These are phyloP conservation scores for Craniophora ligustri DNA, from an alignment of 2,888 invertebrate genomes.

Conservation along the genomic window DNA sequence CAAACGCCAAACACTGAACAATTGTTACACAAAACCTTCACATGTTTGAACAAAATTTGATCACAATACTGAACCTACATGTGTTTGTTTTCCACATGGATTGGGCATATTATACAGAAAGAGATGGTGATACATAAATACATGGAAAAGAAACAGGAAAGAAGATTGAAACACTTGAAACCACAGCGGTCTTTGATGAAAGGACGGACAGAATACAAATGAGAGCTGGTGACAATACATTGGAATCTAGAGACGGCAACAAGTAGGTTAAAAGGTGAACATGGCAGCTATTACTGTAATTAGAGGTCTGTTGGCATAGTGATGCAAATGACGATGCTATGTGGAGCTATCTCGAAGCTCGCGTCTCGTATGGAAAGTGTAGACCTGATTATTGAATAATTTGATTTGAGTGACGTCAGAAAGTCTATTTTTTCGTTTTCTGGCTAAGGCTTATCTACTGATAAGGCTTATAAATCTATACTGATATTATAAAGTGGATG, in stretches of 20 bases:
- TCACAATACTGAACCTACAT: constrained; percentile 71
- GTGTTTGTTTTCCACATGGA: constrained; percentile 73
- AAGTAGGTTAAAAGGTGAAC: constrained; percentile 87
- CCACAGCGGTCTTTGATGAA: constrained; percentile 79
- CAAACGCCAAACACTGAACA: constrained; percentile 73
- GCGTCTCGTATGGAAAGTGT: constrained; percentile 22
- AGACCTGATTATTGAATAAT: constrained; percentile 23
- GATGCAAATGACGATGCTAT: constrained; percentile 72
- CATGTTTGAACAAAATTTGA: constrained; percentile 73
- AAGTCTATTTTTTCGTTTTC: not conserved
- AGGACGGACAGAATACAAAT: constrained; percentile 72
- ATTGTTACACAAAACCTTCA: constrained; percentile 63
- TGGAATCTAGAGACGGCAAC: constrained; percentile 78
- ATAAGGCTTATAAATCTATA: too few species aligned
- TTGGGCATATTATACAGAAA: constrained; percentile 73
- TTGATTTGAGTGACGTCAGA: constrained; percentile 14
- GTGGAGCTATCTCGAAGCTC: constrained; percentile 35
- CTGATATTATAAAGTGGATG: too few species aligned
- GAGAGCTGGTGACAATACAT: constrained; percentile 77
- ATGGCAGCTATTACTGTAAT: constrained; percentile 81
- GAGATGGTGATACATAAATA: constrained; percentile 62
- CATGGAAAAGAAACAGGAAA: constrained; percentile 65
- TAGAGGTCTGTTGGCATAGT: constrained; percentile 76
- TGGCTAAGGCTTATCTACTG: not conserved
- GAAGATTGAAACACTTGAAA: constrained; percentile 77